Evolutionary conservation across 2,113 vertebrate species (phyloP).

Genomic region (Corythoichthys intestinalis): DNA sequence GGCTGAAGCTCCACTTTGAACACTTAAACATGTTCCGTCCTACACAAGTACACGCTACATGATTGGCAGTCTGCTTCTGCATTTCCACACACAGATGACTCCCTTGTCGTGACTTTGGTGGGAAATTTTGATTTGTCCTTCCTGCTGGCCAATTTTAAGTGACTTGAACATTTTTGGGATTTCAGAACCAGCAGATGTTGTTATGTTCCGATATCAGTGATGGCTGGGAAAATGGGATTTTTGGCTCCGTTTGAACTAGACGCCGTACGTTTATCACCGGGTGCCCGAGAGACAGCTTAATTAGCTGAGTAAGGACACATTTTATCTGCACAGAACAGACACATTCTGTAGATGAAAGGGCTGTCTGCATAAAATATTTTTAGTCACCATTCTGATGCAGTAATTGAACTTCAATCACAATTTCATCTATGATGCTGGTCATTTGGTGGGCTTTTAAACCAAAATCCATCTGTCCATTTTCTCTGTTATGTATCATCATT

Average conservation of each 20-base stretch:
- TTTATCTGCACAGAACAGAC: slow-evolving; percentile 1
- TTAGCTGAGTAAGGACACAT: background rate
- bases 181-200: slow-evolving; percentile 23
- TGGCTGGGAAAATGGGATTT: slow-evolving; percentile 16
- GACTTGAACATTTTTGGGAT: slow-evolving; percentile 26
- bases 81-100: slow-evolving; percentile 20
- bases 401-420: background rate
- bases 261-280: background rate
- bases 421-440: background rate
- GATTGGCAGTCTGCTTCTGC: slow-evolving; percentile 25
- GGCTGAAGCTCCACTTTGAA: slow-evolving; percentile 18
- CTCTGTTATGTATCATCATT: background rate
- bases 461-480: background rate
- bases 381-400: background rate
- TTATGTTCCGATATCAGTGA: slow-evolving; percentile 24
- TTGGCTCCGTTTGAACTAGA: slow-evolving; percentile 5
- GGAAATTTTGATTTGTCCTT: slow-evolving; percentile 29
- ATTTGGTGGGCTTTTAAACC: background rate
- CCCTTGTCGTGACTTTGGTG: slow-evolving; percentile 13
- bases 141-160: slow-evolving; percentile 19
- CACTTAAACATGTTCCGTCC: slow-evolving; percentile 25
- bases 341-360: background rate
- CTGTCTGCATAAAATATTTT: background rate
- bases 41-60: slow-evolving; percentile 24
- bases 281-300: background rate